Conservation (phyloP, 2,888 invertebrate species). For the Apamea monoglypha region DNA sequence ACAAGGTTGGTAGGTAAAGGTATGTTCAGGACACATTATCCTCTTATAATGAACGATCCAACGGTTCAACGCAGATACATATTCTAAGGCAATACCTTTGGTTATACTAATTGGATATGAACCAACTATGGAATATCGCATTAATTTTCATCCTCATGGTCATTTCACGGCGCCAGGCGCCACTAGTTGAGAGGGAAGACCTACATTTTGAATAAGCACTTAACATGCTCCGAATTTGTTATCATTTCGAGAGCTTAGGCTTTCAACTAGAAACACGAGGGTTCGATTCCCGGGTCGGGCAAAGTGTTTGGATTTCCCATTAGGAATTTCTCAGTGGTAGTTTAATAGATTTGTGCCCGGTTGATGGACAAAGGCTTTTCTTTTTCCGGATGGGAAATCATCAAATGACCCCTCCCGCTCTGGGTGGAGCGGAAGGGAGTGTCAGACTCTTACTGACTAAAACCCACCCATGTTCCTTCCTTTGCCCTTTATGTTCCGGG, state of each 20-base stretch:
- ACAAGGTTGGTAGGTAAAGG: not conserved
- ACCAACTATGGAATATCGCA: not conserved
- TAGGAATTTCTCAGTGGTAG: too few relatives aligned
- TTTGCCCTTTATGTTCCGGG: too few relatives aligned
- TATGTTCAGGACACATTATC: not conserved
- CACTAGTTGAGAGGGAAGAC: not conserved
- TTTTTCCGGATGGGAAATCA: too few relatives aligned
- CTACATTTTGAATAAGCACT: constrained; percentile 13
- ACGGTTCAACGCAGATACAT: not conserved
- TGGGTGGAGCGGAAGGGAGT: too few relatives aligned
- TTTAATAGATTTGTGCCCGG: too few relatives aligned
- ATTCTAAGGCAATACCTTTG: too few relatives aligned
- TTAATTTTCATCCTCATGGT: not conserved
- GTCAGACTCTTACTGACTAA: too few relatives aligned
- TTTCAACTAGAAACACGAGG: not conserved
- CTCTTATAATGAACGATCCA: not conserved
- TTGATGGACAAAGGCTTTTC: too few relatives aligned
- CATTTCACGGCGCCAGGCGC: not conserved
- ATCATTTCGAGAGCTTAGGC: constrained; percentile 16
- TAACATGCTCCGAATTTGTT: constrained; percentile 7
- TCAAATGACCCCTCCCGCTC: too few relatives aligned
- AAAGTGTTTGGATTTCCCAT: too few relatives aligned
- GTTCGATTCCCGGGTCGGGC: too few relatives aligned
- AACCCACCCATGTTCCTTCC: too few relatives aligned
- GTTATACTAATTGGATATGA: not conserved